Evolutionary conservation across 2,888 invertebrate species (phyloP).

Genomic region (Steinernema scapterisci): DNA sequence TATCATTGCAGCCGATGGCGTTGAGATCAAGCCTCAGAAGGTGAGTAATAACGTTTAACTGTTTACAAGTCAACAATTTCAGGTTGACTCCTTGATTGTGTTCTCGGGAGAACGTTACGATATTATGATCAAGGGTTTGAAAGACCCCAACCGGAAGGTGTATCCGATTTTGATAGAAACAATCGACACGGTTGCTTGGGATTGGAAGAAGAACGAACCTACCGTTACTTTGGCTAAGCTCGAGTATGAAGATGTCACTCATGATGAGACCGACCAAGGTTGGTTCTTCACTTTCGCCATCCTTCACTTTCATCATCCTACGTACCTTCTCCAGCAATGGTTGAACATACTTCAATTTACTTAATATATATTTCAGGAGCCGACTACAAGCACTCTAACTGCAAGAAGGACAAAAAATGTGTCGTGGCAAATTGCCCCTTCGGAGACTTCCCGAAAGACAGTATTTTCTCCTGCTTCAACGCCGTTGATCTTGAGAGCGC

Average conservation of each 20-base stretch:
- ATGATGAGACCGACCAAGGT: constrained; percentile 36
- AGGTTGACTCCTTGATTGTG: constrained; percentile 54
- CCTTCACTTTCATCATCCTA: not conserved
- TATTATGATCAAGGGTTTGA: constrained; percentile 52
- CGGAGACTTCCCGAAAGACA: not conserved
- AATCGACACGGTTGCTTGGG: constrained; percentile 22
- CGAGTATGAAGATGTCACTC: constrained; percentile 23
- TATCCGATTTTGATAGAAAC: constrained; percentile 50
- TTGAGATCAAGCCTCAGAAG: constrained; percentile 51
- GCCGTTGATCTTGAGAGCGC: not conserved
- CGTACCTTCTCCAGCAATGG: no score
- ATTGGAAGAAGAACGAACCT: not conserved
- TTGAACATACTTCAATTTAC: not conserved
- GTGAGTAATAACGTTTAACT: constrained; percentile 34
- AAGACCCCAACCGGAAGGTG: constrained; percentile 42
- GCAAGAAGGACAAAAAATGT: not conserved
- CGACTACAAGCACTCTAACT: constrained; percentile 26
- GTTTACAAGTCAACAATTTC: not conserved
- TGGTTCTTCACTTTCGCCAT: not conserved
- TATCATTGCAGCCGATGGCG: constrained; percentile 62
- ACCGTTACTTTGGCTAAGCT: constrained; percentile 18
- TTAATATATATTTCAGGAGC: not conserved
- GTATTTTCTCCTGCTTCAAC: not conserved
- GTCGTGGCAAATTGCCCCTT: constrained; percentile 30
- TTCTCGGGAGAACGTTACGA: constrained; percentile 66